Evolutionary conservation across 2,888 invertebrate species (phyloP).

Genomic region (Diarsia rubi): DNA sequence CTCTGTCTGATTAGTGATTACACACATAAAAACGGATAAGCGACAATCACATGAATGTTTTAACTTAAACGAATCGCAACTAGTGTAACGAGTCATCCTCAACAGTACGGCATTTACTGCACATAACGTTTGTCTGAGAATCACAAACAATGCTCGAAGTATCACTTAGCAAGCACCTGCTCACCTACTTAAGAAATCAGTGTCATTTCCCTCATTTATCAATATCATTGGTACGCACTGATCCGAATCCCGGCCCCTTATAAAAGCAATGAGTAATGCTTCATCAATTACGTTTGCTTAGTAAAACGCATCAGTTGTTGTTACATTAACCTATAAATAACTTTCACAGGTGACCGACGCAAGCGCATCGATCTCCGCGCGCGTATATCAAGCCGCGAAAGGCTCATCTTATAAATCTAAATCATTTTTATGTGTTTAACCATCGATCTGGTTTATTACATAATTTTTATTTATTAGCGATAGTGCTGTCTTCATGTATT

Average conservation of each 20-base stretch:
- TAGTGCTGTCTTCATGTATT: conserved; percentile 17
- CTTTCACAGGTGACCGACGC: conserved; percentile 53
- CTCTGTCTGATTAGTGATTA: not conserved
- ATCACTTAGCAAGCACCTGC: not conserved
- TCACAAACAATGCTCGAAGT: conserved; percentile 1
- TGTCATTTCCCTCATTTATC: conserved; percentile 39
- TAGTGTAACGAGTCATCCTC: not conserved
- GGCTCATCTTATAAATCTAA: conserved; percentile 50
- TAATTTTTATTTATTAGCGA: conserved; percentile 28
- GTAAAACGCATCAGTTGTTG: conserved; percentile 26
- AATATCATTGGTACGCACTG: conserved; percentile 41
- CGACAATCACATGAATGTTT: not conserved
- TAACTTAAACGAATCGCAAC: not conserved
- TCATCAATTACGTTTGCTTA: conserved; percentile 42
- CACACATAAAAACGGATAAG: not conserved
- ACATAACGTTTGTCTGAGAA: not conserved
- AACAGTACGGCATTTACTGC: not conserved
- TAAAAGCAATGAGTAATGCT: conserved; percentile 46
- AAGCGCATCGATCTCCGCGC: conserved; percentile 68
- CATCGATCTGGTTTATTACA: conserved; percentile 49
- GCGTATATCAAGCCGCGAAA: conserved; percentile 37
- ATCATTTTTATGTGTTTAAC: conserved; percentile 36
- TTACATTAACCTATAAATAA: conserved; percentile 66
- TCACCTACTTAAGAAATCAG: conserved; percentile 30
- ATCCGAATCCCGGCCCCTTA: conserved; percentile 28